Evolutionary conservation across 1,140 invertebrate genomes (phyloP).

Genomic region (Hylyphantes graminicola): DNA sequence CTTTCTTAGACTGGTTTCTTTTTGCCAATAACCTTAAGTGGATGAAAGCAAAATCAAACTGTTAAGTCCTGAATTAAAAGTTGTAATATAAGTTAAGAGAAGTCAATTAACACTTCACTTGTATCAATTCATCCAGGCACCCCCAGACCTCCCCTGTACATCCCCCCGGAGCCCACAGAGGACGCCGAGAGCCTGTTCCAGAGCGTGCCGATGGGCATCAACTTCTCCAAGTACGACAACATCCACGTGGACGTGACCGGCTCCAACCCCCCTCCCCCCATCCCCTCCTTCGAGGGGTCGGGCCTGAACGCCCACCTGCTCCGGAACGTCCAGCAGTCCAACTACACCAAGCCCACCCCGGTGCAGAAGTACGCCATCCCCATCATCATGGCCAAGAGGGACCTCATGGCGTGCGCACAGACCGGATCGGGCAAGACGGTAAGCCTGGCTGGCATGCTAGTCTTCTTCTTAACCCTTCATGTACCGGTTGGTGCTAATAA

Average conservation of each 20-base stretch:
- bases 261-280: slow-evolving; percentile 74
- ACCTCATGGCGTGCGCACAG: slow-evolving; percentile 97
- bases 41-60: no score
- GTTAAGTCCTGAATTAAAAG: no score
- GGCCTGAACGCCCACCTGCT: slow-evolving; percentile 74
- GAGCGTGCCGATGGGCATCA: slow-evolving; percentile 82
- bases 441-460: slow-evolving; percentile 62
- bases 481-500: no score
- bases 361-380: slow-evolving; percentile 93
- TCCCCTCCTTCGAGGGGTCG: slow-evolving; percentile 78
- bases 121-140: slow-evolving; percentile 41
- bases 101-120: no score
- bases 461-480: no score
- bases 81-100: no score
- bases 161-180: slow-evolving; percentile 80
- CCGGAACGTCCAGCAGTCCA: slow-evolving; percentile 82
- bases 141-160: slow-evolving; percentile 71
- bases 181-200: slow-evolving; percentile 78
- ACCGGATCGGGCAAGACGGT: slow-evolving; percentile 97
- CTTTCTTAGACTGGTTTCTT: no score
- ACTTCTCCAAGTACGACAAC: slow-evolving; percentile 87
- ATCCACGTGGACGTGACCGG: slow-evolving; percentile 85
- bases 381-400: slow-evolving; percentile 79
- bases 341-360: slow-evolving; percentile 89
- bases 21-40: no score